phyloP scores from a whole-genome alignment of 2,113 vertebrate genomes.

The Xyliphius kryptos region DNA sequence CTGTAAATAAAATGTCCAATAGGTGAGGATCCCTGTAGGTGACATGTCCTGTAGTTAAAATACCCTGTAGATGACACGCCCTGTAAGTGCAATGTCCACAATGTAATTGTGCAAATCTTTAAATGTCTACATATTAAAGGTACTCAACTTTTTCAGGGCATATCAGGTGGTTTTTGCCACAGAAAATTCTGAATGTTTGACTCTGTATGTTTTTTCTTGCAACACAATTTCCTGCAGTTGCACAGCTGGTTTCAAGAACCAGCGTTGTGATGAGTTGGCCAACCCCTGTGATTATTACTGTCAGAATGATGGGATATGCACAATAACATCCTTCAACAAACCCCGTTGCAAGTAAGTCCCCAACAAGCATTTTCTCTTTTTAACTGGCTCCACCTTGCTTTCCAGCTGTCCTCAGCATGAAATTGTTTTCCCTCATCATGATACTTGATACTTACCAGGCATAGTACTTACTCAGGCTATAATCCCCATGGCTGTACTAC shows the following conservation, averaged over 20 bases:
- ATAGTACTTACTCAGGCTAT: conserved; percentile 30
- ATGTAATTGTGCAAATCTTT: too few species aligned
- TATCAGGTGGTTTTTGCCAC: too few species aligned
- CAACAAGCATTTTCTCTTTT: conserved; percentile 41
- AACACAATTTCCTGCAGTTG: conserved; percentile 97
- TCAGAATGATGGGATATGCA: conserved; percentile 99
- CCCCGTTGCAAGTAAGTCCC: conserved; percentile 99
- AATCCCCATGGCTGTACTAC: conserved; percentile 17
- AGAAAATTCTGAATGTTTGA: neutral
- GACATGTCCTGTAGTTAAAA: too few species aligned
- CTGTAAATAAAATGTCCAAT: too few species aligned
- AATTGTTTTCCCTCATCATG: conserved; percentile 38
- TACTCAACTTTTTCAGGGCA: too few species aligned
- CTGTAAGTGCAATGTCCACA: too few species aligned
- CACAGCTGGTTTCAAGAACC: conserved; percentile 99
- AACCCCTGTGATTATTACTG: conserved; percentile 99
- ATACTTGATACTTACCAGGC: too few species aligned
- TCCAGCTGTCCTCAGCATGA: conserved; percentile 20
- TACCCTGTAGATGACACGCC: too few species aligned
- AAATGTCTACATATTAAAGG: too few species aligned
- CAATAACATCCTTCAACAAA: conserved; percentile 99
- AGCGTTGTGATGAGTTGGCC: conserved; percentile 99
- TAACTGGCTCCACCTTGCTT: conserved; percentile 19
- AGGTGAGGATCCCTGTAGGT: too few species aligned
- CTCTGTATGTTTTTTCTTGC: conserved; percentile 33